Base-by-base conservation (phyloP, 2,888 invertebrate genomes). In the Dicycla oo region DNA sequence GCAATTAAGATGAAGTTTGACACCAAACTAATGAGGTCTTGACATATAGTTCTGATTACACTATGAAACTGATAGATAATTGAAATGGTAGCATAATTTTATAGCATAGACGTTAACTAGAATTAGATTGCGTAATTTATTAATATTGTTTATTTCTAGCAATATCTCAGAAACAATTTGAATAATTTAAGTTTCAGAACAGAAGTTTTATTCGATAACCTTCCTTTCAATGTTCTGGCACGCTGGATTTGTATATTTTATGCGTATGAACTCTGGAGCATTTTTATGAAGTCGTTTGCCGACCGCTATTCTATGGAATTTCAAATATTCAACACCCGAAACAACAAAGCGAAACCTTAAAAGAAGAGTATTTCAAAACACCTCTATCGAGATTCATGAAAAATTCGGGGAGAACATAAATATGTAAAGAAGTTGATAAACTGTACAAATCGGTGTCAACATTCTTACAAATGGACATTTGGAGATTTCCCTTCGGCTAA, bases 391-490 rank as follows among this genome's bases (percentile, higher is more conserved):
- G 66, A 78, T 78, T 84, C 73, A 81, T 81, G 79, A 71, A 82
- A 72, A 73, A 62, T 63, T 69, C 8, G 18, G 60, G n/a, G 57
- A 53, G 63, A 58, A 54, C 51, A 73, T 80, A 81, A 87, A 86
- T 85, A 83, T 85, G 85, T 79, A 74, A 81, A 80, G 67, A 54
- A 67, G 23, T 51, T 73, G 75, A 75, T 81, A 80, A n/a, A 85
- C 84, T 78, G 82, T 80, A 71, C 83, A 64, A 86, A 80, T 84
- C 73, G 69, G 67, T 70, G 78, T 62, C 87, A 78, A 77, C 73
- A 78, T 30, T 78, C 76, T 75, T 73, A 65, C 56, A 60, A 68
- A 75, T 74, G 67, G 61, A 78, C 60, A 75, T 80, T 70, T 74
- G 45, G 43, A 78, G 61, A 77, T 78, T 73, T 69, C 47, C 60